Base-by-base conservation (phyloP, 1,140 invertebrate genomes). In the Temnothorax longispinosus region DNA sequence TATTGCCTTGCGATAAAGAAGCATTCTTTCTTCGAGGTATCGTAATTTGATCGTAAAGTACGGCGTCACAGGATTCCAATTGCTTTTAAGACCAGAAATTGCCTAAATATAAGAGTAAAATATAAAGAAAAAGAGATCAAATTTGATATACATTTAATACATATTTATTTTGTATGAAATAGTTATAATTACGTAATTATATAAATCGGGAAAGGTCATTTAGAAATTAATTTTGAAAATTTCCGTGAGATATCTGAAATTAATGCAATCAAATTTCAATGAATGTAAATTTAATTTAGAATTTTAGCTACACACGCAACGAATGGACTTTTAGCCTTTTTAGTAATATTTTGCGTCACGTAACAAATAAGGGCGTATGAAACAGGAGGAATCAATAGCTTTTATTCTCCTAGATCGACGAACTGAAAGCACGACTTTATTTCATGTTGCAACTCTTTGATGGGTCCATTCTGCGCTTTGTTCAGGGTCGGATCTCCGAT, bases 371-470 rank as follows among this genome's bases (percentile, higher is more conserved):
- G 15, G 27, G 44, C 15, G 15, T 35, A 69, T 41, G 35, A 67
- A 38, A 67, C 7, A 47, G 50, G 5, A 27, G 27, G 65, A 71
- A 71, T 71, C 78, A 52, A 81, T 71, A 71, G 38, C 67, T 71
- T 81, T 81, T 67, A 71, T 81, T 15, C 56, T 56, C 15, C 6
- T 38, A 56, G 38, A 71, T 81, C 62, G 50, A 27, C 64, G 50
- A 56, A 56, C 50, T 56, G 52, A 71, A 56, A 71, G 50, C 52
- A 41, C 38, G 38, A 41, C n/a, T 81, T 56, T 81, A 81, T 81
- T 71, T 81, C 78, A 56, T 41, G 32, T 56, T 54, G 65, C 64
- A 32, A 56, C 65, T 56, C 78, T 81, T 81, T 81, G 78, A 81
- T 56, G 21, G 35, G 10, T 69, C 62, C n/a, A 56, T 81, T 80